Evolutionary conservation across 2,113 vertebrate genomes (phyloP).

Genomic region (Mobula birostris): DNA sequence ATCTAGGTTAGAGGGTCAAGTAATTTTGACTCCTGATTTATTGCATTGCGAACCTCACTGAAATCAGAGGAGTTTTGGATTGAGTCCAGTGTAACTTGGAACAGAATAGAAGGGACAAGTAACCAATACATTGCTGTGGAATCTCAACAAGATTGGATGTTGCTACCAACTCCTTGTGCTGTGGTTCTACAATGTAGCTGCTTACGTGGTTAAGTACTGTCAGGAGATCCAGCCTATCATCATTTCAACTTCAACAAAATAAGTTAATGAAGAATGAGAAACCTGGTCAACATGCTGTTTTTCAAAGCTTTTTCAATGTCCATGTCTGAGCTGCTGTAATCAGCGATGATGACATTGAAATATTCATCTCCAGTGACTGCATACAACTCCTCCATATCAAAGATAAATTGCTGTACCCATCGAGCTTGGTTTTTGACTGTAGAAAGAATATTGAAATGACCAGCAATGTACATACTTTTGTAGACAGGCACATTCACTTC

Average conservation of each 20-base stretch:
- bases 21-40: too few relatives aligned
- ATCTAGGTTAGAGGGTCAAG: too few relatives aligned
- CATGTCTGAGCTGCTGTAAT: constrained; percentile 86
- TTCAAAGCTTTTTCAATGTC: constrained; percentile 71
- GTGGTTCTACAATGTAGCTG: too few relatives aligned
- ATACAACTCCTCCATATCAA: constrained; percentile 76
- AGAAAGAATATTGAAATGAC: neutral
- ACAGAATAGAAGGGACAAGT: too few relatives aligned
- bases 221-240: neutral
- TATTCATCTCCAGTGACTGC: constrained; percentile 62
- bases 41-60: too few relatives aligned
- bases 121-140: too few relatives aligned
- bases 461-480: too few relatives aligned
- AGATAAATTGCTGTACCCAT: constrained; percentile 85
- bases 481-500: neutral
- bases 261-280: neutral
- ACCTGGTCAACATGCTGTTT: constrained; percentile 71
- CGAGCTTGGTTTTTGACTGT: constrained; percentile 94
- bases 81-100: too few relatives aligned
- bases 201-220: too few relatives aligned
- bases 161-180: too few relatives aligned
- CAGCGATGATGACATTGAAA: constrained; percentile 78
- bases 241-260: neutral
- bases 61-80: too few relatives aligned
- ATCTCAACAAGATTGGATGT: too few relatives aligned